Evolutionary conservation across 2,888 invertebrate genomes (phyloP).

Genomic region (Ophioninae sp.): DNA sequence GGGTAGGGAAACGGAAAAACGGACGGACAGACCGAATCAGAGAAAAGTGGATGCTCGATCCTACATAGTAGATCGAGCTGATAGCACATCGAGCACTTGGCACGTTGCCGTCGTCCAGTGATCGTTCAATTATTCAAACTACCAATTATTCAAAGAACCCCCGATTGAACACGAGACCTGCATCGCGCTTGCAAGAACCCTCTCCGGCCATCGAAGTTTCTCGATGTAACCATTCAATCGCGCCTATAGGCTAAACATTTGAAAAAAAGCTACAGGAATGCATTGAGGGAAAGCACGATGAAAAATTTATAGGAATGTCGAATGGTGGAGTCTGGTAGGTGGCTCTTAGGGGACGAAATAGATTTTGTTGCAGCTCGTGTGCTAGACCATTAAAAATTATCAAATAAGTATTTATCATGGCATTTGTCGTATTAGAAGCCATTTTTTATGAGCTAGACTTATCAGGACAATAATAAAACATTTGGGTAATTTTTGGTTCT

Average conservation of each 20-base stretch:
- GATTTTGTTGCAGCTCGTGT: no score
- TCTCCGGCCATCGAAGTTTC: not conserved
- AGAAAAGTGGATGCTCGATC: constrained; percentile 3
- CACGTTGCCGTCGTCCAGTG: constrained; percentile 49
- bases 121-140: constrained; percentile 65
- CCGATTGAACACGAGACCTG: constrained; percentile 9
- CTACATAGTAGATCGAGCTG: constrained; percentile 10
- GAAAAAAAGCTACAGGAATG: not conserved
- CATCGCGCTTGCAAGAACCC: constrained; percentile 21
- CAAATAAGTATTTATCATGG: no score
- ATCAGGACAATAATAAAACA: no score
- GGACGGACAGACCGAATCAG: not conserved
- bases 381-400: no score
- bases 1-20: not conserved
- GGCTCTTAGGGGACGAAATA: no score
- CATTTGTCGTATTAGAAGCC: no score
- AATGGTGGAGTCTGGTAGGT: no score
- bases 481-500: no score
- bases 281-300: no score
- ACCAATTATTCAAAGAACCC: constrained; percentile 24
- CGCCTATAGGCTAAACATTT: not conserved
- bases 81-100: constrained; percentile 57
- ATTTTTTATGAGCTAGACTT: no score
- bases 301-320: no score
- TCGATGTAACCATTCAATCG: not conserved